A percentile compares a stretch with the other conserved stretches of the same genome.
phyloP scores from a whole-genome alignment of 2,888 invertebrate genomes.

The Lasioglossum leucozonium region DNA sequence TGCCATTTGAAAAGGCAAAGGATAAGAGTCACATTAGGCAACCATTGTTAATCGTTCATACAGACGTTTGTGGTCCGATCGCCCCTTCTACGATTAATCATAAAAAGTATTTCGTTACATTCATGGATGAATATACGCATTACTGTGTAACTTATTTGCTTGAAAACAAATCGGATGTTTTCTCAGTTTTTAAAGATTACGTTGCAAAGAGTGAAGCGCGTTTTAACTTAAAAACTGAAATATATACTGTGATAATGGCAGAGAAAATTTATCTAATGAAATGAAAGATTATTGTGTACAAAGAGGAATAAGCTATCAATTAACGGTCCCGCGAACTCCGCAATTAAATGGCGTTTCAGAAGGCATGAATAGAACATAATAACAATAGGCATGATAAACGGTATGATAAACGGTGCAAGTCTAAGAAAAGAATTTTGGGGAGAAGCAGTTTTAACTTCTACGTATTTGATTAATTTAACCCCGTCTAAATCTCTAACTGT shows the following conservation, averaged over 20 bases:
- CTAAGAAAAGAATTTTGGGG: slow-evolving; percentile 14
- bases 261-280: slow-evolving; percentile 22
- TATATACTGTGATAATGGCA: slow-evolving; percentile 25
- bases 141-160: slow-evolving; percentile 5
- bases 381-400: background rate
- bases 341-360: slow-evolving; percentile 30
- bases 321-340: slow-evolving; percentile 19
- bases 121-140: too few species aligned
- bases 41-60: slow-evolving; percentile 8
- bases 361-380: background rate
- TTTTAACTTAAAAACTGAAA: slow-evolving; percentile 5
- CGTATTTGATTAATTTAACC: slow-evolving; percentile 10
- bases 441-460: slow-evolving; percentile 2
- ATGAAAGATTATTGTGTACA: slow-evolving; percentile 14
- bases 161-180: slow-evolving; percentile 12
- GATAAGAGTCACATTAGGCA: slow-evolving; percentile 4
- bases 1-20: slow-evolving; percentile 1
- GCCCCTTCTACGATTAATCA: too few species aligned
- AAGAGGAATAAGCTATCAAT: slow-evolving; percentile 25
- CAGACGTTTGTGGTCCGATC: background rate
- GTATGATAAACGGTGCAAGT: background rate
- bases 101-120: too few species aligned
- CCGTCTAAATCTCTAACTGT: background rate
- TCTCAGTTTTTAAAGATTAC: slow-evolving; percentile 6
- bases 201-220: slow-evolving; percentile 16